Base-by-base conservation (phyloP, 2,888 invertebrate genomes). In the Sphecodes monilicornis region DNA sequence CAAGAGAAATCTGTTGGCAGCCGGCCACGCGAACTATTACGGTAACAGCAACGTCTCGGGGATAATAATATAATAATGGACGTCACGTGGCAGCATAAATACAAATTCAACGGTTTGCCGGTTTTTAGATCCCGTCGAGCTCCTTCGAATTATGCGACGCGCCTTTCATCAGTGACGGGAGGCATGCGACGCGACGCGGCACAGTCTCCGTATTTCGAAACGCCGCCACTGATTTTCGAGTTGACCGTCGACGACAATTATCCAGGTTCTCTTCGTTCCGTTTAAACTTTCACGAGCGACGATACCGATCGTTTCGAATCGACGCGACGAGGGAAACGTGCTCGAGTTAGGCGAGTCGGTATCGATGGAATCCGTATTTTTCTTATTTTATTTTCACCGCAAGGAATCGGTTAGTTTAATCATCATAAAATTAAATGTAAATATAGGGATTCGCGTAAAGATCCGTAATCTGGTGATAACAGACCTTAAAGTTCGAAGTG, bases 11-110 rank as follows among this genome's bases (percentile, higher is more conserved):
- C 72, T 85, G 46, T 66, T 88, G 88, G 88, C 89, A 71, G 5
- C 18, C 50, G 11, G 89, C 89, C 89, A 89, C 64, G 32, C 80
- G 72, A 85, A 86, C 89, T 88, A 88, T 89, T 89, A 89, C 87
- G 89, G 88, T 88, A 83, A 69, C 82, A 76, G 79, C 71, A 78
- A 36, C 76, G 76, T 41, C 69, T 66, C 76, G 32, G 13, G 60
- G 85, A 71, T 82, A 90, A 90, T 90, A 90, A 90, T 87, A 89
- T 78, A 84, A 87, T 86, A 88, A 85, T 78, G 73, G 46, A 54
- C 66, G 84, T 87, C 89, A 82, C 82, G 73, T 84, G 84, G 29
- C 43, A 72, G 41, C 76, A 36, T 68, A 78, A 82, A 77, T 78
- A 82, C 60, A 82, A 78, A 85, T 76, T 64, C 71, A 66, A 70